Percentiles rank a stretch among this genome's conserved stretches.
phyloP scores from a whole-genome alignment of 2,888 invertebrate genomes.

The Nesidiocoris tenuis region DNA sequence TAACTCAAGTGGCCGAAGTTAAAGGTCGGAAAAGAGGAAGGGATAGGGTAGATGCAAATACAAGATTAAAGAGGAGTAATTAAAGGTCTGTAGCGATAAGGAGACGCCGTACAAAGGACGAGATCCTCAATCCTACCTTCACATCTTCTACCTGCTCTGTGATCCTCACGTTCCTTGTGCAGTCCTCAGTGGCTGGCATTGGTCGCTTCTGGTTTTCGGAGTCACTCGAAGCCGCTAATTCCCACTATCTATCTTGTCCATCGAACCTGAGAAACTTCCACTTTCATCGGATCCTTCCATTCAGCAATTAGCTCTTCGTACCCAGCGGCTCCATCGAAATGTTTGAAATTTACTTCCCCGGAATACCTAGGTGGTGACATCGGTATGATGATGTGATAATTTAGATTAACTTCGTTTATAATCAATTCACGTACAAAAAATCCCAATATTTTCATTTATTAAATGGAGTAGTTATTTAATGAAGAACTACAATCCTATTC shows the following conservation, averaged over 20 bases:
- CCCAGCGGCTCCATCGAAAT: background rate
- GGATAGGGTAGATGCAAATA: conserved; percentile 37
- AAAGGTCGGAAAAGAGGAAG: background rate
- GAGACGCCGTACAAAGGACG: conserved; percentile 27
- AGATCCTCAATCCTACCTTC: background rate
- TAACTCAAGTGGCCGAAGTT: conserved; percentile 33
- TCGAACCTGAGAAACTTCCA: background rate
- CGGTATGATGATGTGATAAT: background rate
- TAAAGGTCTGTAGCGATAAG: conserved; percentile 22
- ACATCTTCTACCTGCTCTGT: background rate
- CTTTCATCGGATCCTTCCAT: background rate
- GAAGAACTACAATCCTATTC: too few relatives aligned
- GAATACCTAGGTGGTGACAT: background rate
- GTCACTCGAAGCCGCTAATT: background rate
- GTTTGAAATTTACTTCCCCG: background rate
- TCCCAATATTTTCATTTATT: too few relatives aligned
- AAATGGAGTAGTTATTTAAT: too few relatives aligned
- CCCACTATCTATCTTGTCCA: background rate
- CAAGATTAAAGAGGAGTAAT: conserved; percentile 38
- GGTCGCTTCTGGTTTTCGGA: background rate
- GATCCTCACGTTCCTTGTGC: background rate
- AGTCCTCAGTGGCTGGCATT: background rate
- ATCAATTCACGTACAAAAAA: too few relatives aligned
- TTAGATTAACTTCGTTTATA: background rate
- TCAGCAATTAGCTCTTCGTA: background rate